Evolutionary conservation across 1,140 invertebrate genomes (phyloP).

Genomic region (Neotoxoptera formosana): DNA sequence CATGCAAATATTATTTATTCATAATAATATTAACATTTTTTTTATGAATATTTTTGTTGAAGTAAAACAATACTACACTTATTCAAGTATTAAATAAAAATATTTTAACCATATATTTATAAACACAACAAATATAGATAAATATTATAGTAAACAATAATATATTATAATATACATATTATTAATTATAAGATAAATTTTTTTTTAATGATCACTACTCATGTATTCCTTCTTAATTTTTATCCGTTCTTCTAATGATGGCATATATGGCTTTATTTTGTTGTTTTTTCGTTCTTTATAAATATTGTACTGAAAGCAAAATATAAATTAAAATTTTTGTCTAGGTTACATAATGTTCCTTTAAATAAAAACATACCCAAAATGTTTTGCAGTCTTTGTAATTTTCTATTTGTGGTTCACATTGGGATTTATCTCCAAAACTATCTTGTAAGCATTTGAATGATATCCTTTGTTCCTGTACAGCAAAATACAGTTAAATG

Average conservation of each 20-base stretch:
- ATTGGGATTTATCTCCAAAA: slow-evolving; percentile 70
- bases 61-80: background rate
- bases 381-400: slow-evolving; percentile 73
- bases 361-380: slow-evolving; percentile 65
- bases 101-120: slow-evolving; percentile 6
- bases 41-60: background rate
- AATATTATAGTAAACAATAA: slow-evolving; percentile 14
- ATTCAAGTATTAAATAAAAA: background rate
- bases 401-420: slow-evolving; percentile 70
- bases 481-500: background rate
- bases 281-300: slow-evolving; percentile 30
- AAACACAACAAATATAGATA: background rate
- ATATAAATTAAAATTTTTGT: too few species aligned
- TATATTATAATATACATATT: slow-evolving; percentile 26
- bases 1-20: slow-evolving; percentile 4
- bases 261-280: slow-evolving; percentile 28
- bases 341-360: too few species aligned
- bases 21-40: background rate
- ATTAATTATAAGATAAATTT: background rate
- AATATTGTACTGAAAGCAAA: slow-evolving; percentile 46
- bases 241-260: slow-evolving; percentile 43
- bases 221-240: slow-evolving; percentile 52
- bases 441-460: slow-evolving; percentile 70
- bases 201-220: slow-evolving; percentile 12
- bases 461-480: slow-evolving; percentile 67